Evolutionary conservation across 2,113 vertebrate species (phyloP).

Genomic region (Lampris incognitus): DNA sequence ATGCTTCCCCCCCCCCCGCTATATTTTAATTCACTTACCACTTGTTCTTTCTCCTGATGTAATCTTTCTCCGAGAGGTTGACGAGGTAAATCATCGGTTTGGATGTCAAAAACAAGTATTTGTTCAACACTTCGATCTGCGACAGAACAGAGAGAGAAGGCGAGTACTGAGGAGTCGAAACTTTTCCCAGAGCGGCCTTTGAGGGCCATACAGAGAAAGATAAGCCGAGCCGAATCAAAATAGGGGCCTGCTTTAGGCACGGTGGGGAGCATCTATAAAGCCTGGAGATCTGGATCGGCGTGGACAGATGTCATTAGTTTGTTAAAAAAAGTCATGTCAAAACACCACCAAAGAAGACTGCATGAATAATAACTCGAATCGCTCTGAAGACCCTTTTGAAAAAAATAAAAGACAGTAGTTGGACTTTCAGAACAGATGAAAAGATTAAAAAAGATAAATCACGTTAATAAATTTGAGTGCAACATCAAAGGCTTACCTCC

Average conservation of each 20-base stretch:
- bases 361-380: slow-evolving; percentile 68
- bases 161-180: slow-evolving; percentile 56
- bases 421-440: slow-evolving; percentile 71
- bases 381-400: slow-evolving; percentile 61
- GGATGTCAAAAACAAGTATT: slow-evolving; percentile 96
- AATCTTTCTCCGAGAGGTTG: slow-evolving; percentile 96
- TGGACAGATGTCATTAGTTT: slow-evolving; percentile 78
- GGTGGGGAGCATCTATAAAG: slow-evolving; percentile 69
- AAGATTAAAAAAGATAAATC: slow-evolving; percentile 58
- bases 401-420: slow-evolving; percentile 51
- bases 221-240: slow-evolving; percentile 71
- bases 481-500: slow-evolving; percentile 88
- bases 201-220: slow-evolving; percentile 59
- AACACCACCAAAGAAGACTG: slow-evolving; percentile 49
- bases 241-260: slow-evolving; percentile 64
- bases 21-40: slow-evolving; percentile 85
- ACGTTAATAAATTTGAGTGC: slow-evolving; percentile 66
- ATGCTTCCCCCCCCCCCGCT: slow-evolving; percentile 25
- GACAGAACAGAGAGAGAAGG: slow-evolving; percentile 60
- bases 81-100: slow-evolving; percentile 98
- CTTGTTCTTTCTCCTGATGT: slow-evolving; percentile 98
- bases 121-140: slow-evolving; percentile 97
- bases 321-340: slow-evolving; percentile 67
- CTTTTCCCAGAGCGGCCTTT: slow-evolving; percentile 61
- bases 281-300: slow-evolving; percentile 72